These are phyloP conservation scores for Paradoxurus hermaphroditus DNA, from an alignment of 2,113 vertebrate species.

Conservation along the genomic window DNA sequence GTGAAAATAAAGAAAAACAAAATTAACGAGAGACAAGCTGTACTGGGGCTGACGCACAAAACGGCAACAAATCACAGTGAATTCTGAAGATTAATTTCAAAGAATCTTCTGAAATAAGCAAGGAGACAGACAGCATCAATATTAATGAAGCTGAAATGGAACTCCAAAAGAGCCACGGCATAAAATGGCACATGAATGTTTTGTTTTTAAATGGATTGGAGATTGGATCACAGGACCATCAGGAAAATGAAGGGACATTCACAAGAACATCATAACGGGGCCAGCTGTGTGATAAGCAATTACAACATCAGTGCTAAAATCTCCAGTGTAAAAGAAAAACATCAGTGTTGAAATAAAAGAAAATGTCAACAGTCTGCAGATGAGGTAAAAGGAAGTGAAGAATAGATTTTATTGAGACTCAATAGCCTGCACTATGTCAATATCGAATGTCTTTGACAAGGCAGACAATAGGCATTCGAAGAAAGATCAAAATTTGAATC, in stretches of 20 bases:
- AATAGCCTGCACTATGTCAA: constrained; percentile 36
- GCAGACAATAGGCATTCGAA: constrained; percentile 27
- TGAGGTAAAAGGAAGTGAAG: constrained; percentile 61
- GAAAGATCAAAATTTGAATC: constrained; percentile 61
- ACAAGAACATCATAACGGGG: constrained; percentile 68
- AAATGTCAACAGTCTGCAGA: constrained; percentile 71
- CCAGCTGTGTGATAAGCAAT: constrained; percentile 79
- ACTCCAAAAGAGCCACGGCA: constrained; percentile 74
- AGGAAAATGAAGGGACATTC: constrained; percentile 79
- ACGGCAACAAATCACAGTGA: constrained; percentile 82
- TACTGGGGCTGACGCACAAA: constrained; percentile 73
- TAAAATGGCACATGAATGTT: constrained; percentile 79
- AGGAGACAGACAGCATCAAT: constrained; percentile 82
- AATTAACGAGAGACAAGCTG: constrained; percentile 84
- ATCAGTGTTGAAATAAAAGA: constrained; percentile 60
- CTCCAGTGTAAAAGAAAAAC: constrained; percentile 69
- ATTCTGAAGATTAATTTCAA: constrained; percentile 84
- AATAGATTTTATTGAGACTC: constrained; percentile 68
- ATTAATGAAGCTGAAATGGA: constrained; percentile 87
- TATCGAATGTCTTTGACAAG: constrained; percentile 59
- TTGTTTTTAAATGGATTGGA: constrained; percentile 84
- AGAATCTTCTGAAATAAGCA: constrained; percentile 78
- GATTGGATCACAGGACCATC: constrained; percentile 81
- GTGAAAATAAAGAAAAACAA: constrained; percentile 86
- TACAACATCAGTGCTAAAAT: constrained; percentile 71